These are phyloP conservation scores for Mystacides longicornis DNA, from an alignment of 2,888 invertebrate genomes.

Conservation along the genomic window DNA sequence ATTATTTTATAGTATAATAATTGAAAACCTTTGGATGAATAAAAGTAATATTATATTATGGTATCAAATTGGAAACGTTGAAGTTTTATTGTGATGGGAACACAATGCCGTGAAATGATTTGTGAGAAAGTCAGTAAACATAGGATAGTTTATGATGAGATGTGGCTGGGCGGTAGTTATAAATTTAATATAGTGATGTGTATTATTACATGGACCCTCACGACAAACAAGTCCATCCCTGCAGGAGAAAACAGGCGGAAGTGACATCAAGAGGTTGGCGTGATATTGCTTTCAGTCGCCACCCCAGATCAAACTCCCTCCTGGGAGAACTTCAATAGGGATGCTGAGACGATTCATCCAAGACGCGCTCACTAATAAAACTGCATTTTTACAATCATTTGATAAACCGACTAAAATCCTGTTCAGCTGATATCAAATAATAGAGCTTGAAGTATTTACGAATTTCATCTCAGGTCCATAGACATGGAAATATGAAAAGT, in stretches of 20 bases:
- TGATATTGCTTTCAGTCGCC: conserved; percentile 30
- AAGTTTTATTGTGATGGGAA: too few relatives aligned
- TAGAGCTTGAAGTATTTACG: too few relatives aligned
- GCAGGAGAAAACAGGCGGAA: conserved; percentile 30
- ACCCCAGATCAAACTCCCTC: conserved; percentile 3
- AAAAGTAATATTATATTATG: too few relatives aligned
- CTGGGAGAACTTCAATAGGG: neutral
- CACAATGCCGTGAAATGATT: neutral
- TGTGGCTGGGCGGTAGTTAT: neutral
- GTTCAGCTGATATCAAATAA: too few relatives aligned
- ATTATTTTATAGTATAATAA: too few relatives aligned
- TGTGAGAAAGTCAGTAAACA: neutral
- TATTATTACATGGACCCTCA: neutral
- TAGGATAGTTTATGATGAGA: too few relatives aligned
- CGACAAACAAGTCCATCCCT: conserved; percentile 12
- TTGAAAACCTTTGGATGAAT: too few relatives aligned
- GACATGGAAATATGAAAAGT: too few relatives aligned
- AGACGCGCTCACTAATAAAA: too few relatives aligned
- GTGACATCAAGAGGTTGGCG: conserved; percentile 38
- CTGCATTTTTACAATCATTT: neutral
- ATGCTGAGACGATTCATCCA: neutral
- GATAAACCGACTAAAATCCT: too few relatives aligned
- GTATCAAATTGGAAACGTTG: too few relatives aligned
- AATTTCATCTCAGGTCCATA: too few relatives aligned
- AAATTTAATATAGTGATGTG: neutral